phyloP scores from a whole-genome alignment of 1,140 invertebrate genomes.

The Rhyacophila brunnea region DNA sequence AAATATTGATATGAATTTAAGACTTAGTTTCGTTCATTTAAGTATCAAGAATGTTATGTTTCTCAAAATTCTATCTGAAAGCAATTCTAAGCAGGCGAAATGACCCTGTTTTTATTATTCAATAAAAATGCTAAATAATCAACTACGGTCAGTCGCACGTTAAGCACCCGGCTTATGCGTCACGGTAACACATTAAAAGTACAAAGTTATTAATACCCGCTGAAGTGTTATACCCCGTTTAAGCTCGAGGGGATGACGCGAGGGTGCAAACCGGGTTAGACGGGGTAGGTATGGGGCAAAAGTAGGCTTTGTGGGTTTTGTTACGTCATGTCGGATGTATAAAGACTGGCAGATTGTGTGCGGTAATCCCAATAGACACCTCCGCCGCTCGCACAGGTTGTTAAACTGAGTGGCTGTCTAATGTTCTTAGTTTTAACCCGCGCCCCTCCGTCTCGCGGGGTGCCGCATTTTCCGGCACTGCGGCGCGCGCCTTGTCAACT shows the following conservation, averaged over 20 bases:
- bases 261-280: background rate
- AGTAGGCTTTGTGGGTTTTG: conserved; percentile 10
- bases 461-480: background rate
- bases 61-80: too few relatives aligned
- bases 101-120: too few relatives aligned
- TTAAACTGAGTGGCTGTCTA: conserved; percentile 37
- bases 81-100: too few relatives aligned
- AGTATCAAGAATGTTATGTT: too few relatives aligned
- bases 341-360: conserved; percentile 35
- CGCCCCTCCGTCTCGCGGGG: conserved; percentile 5
- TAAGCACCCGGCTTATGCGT: conserved; percentile 3
- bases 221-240: conserved; percentile 18
- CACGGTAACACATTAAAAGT: conserved; percentile 31
- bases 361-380: conserved; percentile 37
- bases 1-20: too few relatives aligned
- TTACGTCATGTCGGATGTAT: conserved; percentile 33
- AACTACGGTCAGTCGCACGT: too few relatives aligned
- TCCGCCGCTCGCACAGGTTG: conserved; percentile 31
- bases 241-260: conserved; percentile 2
- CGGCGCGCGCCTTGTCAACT: conserved; percentile 9
- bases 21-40: too few relatives aligned
- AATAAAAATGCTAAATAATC: too few relatives aligned
- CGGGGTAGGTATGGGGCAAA: background rate
- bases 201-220: conserved; percentile 29
- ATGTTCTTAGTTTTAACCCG: conserved; percentile 35